Conservation (phyloP, 2,888 invertebrate genomes). For the Ceriagrion tenellum region DNA sequence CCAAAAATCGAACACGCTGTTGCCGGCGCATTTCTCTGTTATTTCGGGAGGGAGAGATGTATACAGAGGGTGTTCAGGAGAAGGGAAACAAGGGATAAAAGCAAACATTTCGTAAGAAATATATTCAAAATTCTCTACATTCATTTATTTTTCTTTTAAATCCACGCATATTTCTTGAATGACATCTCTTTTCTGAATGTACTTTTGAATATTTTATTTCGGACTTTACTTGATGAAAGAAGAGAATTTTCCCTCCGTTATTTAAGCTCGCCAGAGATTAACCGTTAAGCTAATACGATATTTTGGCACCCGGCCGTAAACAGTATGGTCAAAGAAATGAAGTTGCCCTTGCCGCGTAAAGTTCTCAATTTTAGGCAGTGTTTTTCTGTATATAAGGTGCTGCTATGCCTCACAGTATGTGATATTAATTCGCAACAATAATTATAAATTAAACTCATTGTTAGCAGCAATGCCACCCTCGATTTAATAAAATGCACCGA, state of each 20-base stretch:
- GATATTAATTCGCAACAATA: no score
- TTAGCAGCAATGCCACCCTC: no score
- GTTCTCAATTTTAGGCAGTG: no score
- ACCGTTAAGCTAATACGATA: no score
- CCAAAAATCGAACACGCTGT: constrained; percentile 53
- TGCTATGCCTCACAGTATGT: no score
- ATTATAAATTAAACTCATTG: no score
- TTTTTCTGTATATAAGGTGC: no score
- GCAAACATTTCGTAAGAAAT: background rate
- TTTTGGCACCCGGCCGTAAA: no score
- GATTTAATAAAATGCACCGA: no score
- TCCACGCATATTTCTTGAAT: background rate
- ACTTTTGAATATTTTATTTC: background rate
- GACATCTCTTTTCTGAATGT: background rate
- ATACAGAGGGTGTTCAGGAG: background rate
- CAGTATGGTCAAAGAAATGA: no score
- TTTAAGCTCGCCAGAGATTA: no score
- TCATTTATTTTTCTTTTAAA: background rate
- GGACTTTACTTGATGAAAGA: background rate
- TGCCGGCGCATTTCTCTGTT: constrained; percentile 30
- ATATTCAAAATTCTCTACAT: background rate
- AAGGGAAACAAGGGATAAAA: background rate
- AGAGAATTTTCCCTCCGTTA: background rate
- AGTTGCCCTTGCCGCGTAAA: no score
- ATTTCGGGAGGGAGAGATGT: background rate